A percentile compares a stretch with the other conserved stretches of the same genome.
These are phyloP conservation scores for Sebastes miniatus DNA, from an alignment of 2,797 vertebrate genomes.

Conservation along the genomic window DNA sequence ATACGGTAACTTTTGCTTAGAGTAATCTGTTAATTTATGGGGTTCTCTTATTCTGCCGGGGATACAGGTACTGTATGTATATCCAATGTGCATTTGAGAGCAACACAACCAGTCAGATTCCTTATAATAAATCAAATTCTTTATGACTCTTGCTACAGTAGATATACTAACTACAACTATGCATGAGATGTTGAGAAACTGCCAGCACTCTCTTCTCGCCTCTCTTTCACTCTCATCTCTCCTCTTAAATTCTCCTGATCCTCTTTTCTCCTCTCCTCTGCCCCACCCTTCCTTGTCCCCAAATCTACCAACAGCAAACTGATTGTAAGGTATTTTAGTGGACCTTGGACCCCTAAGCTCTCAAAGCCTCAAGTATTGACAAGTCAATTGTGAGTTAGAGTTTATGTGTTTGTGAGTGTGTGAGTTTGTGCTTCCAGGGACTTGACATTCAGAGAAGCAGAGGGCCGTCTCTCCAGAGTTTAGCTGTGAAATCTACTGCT, in stretches of 20 bases:
- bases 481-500: constrained; percentile 41
- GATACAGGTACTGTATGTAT: not conserved
- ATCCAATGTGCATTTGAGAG: not conserved
- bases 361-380: constrained; percentile 38
- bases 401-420: constrained; percentile 8
- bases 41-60: not conserved
- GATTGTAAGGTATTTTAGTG: constrained; percentile 36
- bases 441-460: constrained; percentile 54
- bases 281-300: constrained; percentile 4
- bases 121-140: not conserved
- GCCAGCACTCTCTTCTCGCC: not conserved
- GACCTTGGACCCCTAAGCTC: constrained; percentile 38
- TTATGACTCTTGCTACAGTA: not conserved
- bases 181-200: not conserved
- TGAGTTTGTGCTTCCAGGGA: constrained; percentile 11
- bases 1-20: too few species aligned
- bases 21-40: not conserved
- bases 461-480: constrained; percentile 37
- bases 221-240: not conserved
- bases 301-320: constrained; percentile 13
- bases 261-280: not conserved
- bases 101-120: not conserved
- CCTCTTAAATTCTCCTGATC: not conserved
- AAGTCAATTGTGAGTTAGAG: constrained; percentile 34
- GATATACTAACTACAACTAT: not conserved